Percentiles rank a stretch among this genome's conserved stretches.
These are phyloP conservation scores for Indri indri DNA, from an alignment of 2,113 vertebrate genomes.

Conservation along the genomic window DNA sequence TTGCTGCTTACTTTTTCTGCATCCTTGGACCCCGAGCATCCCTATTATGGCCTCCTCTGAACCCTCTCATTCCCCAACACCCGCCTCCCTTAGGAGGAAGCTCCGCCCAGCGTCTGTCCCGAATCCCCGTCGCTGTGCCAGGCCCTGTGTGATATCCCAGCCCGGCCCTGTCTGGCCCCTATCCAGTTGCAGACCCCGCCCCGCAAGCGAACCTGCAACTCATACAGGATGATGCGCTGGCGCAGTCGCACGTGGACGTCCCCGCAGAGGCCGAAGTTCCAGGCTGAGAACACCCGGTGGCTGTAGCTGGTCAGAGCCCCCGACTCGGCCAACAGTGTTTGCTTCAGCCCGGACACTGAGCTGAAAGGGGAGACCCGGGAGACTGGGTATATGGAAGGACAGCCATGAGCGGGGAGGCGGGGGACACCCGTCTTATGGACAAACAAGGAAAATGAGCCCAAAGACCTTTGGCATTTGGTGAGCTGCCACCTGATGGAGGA, in stretches of 20 bases:
- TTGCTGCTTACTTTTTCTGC: fast-evolving
- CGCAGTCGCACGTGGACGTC: slow-evolving; percentile 84
- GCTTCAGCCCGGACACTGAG: slow-evolving; percentile 85
- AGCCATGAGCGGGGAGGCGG: fast-evolving
- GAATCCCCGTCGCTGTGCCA: fast-evolving
- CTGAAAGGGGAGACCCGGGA: slow-evolving; percentile 71
- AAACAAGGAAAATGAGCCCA: neutral
- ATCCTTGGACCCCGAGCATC: too few species aligned
- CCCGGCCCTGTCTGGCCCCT: fast-evolving
- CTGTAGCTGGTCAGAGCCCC: slow-evolving; percentile 87
- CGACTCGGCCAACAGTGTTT: slow-evolving; percentile 86
- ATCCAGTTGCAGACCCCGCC: fast-evolving
- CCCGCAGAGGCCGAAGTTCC: slow-evolving; percentile 89
- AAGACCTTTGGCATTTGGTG: neutral
- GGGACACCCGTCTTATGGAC: neutral
- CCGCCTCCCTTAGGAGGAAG: neutral
- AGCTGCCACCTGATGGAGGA: neutral
- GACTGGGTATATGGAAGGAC: neutral
- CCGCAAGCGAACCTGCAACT: slow-evolving; percentile 84
- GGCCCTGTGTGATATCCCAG: neutral
- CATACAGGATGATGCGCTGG: slow-evolving; percentile 86
- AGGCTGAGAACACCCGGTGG: slow-evolving; percentile 88
- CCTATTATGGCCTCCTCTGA: neutral
- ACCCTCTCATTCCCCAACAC: neutral
- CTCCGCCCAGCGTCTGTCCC: neutral